These are phyloP conservation scores for Watsonalla cultraria DNA, from an alignment of 2,888 invertebrate genomes.

Conservation along the genomic window DNA sequence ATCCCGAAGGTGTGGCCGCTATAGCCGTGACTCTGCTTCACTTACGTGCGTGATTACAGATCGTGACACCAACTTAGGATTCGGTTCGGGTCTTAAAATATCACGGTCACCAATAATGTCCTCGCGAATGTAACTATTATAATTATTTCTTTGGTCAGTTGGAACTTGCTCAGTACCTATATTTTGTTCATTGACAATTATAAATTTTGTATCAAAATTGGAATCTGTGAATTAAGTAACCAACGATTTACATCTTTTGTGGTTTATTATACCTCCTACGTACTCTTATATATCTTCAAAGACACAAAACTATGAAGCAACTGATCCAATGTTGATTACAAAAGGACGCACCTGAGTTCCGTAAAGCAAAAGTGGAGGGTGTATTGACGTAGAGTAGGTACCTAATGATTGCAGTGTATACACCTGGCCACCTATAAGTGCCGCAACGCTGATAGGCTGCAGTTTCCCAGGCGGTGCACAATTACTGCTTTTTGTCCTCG, in stretches of 20 bases:
- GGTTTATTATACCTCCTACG: too few species aligned
- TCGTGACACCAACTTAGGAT: conserved; percentile 29
- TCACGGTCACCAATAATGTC: conserved; percentile 36
- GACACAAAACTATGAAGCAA: too few species aligned
- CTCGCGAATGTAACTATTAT: conserved; percentile 18
- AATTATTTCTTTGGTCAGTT: conserved; percentile 4
- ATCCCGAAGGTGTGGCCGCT: conserved; percentile 61
- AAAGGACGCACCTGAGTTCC: background rate
- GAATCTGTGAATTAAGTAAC: too few species aligned
- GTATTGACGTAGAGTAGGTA: conserved; percentile 13
- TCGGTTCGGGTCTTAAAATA: conserved; percentile 36
- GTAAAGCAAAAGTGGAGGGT: conserved; percentile 10
- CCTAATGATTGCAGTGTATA: conserved; percentile 15
- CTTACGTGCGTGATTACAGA: conserved; percentile 38
- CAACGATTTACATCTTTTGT: too few species aligned
- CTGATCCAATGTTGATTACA: too few species aligned
- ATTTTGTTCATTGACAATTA: too few species aligned
- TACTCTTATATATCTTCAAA: too few species aligned
- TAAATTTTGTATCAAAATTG: too few species aligned
- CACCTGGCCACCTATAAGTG: conserved; percentile 16
- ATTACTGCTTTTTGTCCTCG: conserved; percentile 57
- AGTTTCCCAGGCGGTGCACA: conserved; percentile 57
- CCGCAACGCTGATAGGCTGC: conserved; percentile 27
- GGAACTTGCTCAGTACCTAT: too few species aligned
- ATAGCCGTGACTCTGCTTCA: conserved; percentile 48